phyloP scores from a whole-genome alignment of 2,888 invertebrate species.

The Rosalia funebris region DNA sequence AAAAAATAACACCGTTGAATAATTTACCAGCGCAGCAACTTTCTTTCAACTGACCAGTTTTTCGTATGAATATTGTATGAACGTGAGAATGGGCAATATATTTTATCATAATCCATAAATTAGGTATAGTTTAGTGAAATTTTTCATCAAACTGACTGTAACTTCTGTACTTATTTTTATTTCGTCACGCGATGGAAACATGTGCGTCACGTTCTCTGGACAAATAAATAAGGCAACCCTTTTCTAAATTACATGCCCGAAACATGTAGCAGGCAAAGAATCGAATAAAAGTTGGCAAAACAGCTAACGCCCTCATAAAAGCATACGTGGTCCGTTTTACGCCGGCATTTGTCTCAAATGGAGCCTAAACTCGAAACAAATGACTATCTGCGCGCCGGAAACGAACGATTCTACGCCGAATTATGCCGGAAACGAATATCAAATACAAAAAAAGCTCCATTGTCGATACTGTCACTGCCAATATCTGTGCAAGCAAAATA shows the following conservation, averaged over 20 bases:
- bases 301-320: constrained; percentile 21
- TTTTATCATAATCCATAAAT: constrained; percentile 36
- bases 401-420: constrained; percentile 48
- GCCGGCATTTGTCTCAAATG: constrained; percentile 54
- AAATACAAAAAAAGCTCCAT: constrained; percentile 57
- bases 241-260: constrained; percentile 25
- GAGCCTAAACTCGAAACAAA: constrained; percentile 56
- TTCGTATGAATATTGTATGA: constrained; percentile 36
- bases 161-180: constrained; percentile 38
- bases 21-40: background rate
- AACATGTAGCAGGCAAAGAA: constrained; percentile 3
- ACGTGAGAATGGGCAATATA: constrained; percentile 40
- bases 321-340: constrained; percentile 32
- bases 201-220: constrained; percentile 32
- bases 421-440: constrained; percentile 57
- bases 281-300: constrained; percentile 20
- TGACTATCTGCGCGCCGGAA: constrained; percentile 53
- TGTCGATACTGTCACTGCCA: constrained; percentile 50
- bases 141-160: constrained; percentile 39
- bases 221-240: constrained; percentile 34
- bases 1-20: background rate
- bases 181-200: constrained; percentile 37
- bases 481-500: constrained; percentile 55
- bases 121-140: constrained; percentile 37
- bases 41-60: constrained; percentile 15